A percentile compares a stretch with the other conserved stretches of the same genome.
phyloP scores from a whole-genome alignment of 2,797 vertebrate genomes.

The Peromyscus aztecus region DNA sequence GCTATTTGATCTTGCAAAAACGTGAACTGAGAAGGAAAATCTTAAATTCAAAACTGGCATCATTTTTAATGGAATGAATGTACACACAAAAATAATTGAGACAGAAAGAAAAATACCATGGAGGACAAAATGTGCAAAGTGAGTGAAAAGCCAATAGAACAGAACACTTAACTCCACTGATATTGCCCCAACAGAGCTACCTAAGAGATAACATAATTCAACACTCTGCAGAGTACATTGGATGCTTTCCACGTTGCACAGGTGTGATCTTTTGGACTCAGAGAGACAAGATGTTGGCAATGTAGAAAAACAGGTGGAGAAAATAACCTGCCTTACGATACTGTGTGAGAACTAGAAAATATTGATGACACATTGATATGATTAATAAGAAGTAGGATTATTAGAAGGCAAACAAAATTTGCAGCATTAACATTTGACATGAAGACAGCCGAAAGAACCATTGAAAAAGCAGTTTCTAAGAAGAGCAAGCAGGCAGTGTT shows the following conservation, averaged over 20 bases:
- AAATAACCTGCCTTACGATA: conserved; percentile 76
- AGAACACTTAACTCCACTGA: conserved; percentile 33
- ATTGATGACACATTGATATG: conserved; percentile 77
- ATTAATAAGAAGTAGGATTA: conserved; percentile 77
- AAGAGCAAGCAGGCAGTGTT: conserved; percentile 39
- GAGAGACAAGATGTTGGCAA: conserved; percentile 71
- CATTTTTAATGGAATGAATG: conserved; percentile 48
- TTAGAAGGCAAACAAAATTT: conserved; percentile 78
- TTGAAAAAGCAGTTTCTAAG: conserved; percentile 71
- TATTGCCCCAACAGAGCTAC: conserved; percentile 56
- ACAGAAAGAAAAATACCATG: conserved; percentile 5
- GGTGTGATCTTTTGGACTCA: conserved; percentile 81
- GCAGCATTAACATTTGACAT: conserved; percentile 53
- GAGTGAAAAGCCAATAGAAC: conserved; percentile 54
- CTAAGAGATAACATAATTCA: conserved; percentile 72
- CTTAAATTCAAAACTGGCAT: neutral
- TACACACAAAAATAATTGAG: neutral
- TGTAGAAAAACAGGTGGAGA: conserved; percentile 76
- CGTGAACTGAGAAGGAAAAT: neutral
- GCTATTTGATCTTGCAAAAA: conserved; percentile 44
- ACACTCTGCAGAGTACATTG: conserved; percentile 70
- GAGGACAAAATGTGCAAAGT: conserved; percentile 34
- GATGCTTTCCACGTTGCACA: conserved; percentile 78
- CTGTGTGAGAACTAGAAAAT: conserved; percentile 80
- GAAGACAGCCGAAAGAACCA: conserved; percentile 67